Evolutionary conservation across 2,888 invertebrate genomes (phyloP).

Genomic region (Conops quadrifasciatus): DNA sequence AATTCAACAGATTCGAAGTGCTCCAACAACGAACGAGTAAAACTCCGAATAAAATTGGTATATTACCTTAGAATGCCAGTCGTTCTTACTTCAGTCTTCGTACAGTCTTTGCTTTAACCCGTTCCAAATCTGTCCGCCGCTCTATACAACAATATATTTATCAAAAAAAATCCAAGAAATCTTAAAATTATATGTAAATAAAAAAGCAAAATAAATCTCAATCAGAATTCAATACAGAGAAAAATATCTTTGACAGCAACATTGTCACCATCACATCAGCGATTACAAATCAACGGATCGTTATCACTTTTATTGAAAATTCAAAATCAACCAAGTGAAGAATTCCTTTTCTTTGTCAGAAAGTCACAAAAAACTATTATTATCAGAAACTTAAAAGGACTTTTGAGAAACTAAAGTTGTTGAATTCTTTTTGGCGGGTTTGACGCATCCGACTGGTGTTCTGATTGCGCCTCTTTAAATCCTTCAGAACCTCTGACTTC

Average conservation of each 20-base stretch:
- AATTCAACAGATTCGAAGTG: conserved; percentile 44
- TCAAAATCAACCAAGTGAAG: neutral
- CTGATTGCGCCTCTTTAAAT: too few relatives aligned
- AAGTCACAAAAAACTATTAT: neutral
- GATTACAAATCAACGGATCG: conserved; percentile 16
- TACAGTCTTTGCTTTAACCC: conserved; percentile 68
- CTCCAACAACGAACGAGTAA: conserved; percentile 35
- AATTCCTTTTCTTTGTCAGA: too few relatives aligned
- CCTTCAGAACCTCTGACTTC: neutral
- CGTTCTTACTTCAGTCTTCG: conserved; percentile 67
- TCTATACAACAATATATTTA: conserved; percentile 52
- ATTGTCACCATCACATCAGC: conserved; percentile 19
- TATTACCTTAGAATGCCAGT: conserved; percentile 66
- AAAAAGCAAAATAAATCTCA: conserved; percentile 33
- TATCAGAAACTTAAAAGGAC: neutral
- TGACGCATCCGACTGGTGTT: too few relatives aligned
- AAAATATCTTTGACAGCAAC: conserved; percentile 25
- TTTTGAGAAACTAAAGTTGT: too few relatives aligned
- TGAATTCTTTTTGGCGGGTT: too few relatives aligned
- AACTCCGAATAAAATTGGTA: conserved; percentile 65
- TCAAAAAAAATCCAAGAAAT: conserved; percentile 39
- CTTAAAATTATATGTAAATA: conserved; percentile 46
- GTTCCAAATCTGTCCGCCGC: conserved; percentile 67
- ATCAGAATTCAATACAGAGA: conserved; percentile 37
- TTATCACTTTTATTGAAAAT: neutral